Evolutionary conservation across 1,140 invertebrate genomes (phyloP).

Genomic region (Campoletis sonorensis): DNA sequence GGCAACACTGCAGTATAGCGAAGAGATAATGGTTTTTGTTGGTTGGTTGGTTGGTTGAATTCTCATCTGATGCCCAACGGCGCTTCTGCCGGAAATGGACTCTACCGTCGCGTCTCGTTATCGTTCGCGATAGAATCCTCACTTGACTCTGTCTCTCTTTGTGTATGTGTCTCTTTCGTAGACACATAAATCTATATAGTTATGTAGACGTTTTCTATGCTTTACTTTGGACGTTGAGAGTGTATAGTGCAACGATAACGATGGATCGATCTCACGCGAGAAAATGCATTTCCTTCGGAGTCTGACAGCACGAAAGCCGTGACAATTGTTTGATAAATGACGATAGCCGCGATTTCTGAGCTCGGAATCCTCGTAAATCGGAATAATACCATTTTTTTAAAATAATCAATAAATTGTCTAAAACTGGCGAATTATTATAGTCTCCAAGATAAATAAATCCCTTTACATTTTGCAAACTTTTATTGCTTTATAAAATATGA

Average conservation of each 20-base stretch:
- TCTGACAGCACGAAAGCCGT: neutral
- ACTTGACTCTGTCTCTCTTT: conserved; percentile 12
- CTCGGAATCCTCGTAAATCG: too few relatives aligned
- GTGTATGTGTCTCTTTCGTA: neutral
- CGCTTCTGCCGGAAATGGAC: conserved; percentile 24
- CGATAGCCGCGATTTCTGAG: too few relatives aligned
- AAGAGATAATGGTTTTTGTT: conserved; percentile 12
- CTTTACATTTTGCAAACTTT: too few relatives aligned
- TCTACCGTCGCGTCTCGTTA: conserved; percentile 28
- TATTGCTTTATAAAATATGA: too few relatives aligned
- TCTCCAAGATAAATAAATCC: too few relatives aligned
- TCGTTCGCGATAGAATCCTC: conserved; percentile 10
- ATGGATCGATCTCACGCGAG: conserved; percentile 12
- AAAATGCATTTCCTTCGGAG: neutral
- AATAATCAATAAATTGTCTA: too few relatives aligned
- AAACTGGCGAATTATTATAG: too few relatives aligned
- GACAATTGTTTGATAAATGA: too few relatives aligned
- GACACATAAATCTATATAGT: neutral
- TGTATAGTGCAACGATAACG: neutral
- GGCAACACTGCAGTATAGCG: neutral
- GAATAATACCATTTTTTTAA: too few relatives aligned
- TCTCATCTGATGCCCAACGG: conserved; percentile 30
- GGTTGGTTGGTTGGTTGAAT: conserved; percentile 27
- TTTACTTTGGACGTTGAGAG: neutral
- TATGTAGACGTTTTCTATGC: neutral